Evolutionary conservation across 1,140 invertebrate species (phyloP), one percentile per base, ranked within the genome.

Genomic region (Drosophila paulistorum): DNA sequence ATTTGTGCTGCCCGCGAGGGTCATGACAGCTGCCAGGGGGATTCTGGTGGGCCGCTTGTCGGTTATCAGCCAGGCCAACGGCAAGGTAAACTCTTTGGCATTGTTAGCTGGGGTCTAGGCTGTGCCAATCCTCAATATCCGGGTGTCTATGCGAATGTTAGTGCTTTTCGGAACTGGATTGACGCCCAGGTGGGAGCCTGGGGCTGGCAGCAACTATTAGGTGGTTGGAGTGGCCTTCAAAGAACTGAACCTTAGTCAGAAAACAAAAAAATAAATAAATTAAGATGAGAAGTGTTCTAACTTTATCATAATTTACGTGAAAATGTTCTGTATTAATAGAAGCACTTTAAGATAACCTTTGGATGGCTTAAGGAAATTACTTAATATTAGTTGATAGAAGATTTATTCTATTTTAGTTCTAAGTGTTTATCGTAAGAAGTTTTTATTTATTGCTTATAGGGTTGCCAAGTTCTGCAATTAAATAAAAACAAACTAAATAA

Each of bases 111-210:
- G 82, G 91, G 91, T 35, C 90, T 93, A 59, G 94, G 93, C 7
- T 95, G 95, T 74, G 94, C 93, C 1, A 87, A 92, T 41, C 81
- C 84, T 2, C 87, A 90, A 10, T 92, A 93, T 74, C 94, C 95
- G 0, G 95, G 95, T 13, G 91, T 92, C 17, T 93, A 93, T 65
- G 84, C 86, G 5, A 92, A 75, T 72, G 92, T 93, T 17, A 60
- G 60, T 0, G 72, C 81, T 13, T 86, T 89, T 14, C 76, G 83
- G 11, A 73, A 70, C 14, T 92, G 91, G 91, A 91, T 92, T 65
- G 73, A 91, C 65, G 85, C 74, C 2, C 84, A 87, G 39, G 11
- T 84, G 42, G 84, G 68, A 4, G 80, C 77, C 14, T 83, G 84
- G 84, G 80, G 85, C 3, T 87, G 84, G 84, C 74, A 71, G 45